phyloP scores from a whole-genome alignment of 2,888 invertebrate genomes.

The Nephrocerus scutellatus region DNA sequence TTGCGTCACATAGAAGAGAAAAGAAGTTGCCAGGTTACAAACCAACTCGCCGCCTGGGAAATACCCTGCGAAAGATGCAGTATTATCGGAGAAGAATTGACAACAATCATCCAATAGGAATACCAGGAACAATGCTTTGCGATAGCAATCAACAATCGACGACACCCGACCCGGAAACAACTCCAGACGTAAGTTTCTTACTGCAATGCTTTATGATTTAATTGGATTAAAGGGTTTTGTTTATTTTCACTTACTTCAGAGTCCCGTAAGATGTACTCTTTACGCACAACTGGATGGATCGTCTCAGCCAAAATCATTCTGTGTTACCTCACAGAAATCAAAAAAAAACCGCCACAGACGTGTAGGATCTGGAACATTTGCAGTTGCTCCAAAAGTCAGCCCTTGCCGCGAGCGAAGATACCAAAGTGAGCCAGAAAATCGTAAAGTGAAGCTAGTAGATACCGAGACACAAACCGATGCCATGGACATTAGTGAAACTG shows the following conservation, averaged over 20 bases:
- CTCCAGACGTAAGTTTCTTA: slow-evolving; percentile 44
- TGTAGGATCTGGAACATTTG: slow-evolving; percentile 55
- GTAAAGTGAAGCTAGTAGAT: slow-evolving; percentile 51
- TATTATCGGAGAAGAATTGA: slow-evolving; percentile 42
- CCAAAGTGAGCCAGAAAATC: slow-evolving; percentile 46
- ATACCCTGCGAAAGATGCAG: slow-evolving; percentile 44
- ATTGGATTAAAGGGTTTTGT: background rate
- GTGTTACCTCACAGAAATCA: slow-evolving; percentile 42
- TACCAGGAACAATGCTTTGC: slow-evolving; percentile 30
- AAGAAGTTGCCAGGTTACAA: slow-evolving; percentile 45
- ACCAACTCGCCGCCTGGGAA: slow-evolving; percentile 40
- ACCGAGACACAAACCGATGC: slow-evolving; percentile 62
- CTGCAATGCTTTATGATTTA: no score
- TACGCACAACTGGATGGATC: slow-evolving; percentile 55
- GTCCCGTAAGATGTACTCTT: slow-evolving; percentile 54
- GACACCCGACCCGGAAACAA: slow-evolving; percentile 48
- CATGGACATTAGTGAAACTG: slow-evolving; percentile 57
- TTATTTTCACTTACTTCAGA: slow-evolving; percentile 39
- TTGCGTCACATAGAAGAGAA: slow-evolving; percentile 36
- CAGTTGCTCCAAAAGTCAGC: slow-evolving; percentile 48
- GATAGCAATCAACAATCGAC: slow-evolving; percentile 39
- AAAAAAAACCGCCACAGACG: slow-evolving; percentile 54
- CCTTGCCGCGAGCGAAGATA: slow-evolving; percentile 53
- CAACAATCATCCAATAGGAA: slow-evolving; percentile 27
- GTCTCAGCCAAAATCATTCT: slow-evolving; percentile 53